phyloP scores from a whole-genome alignment of 2,888 invertebrate species.

The Heliconius charithonia region DNA sequence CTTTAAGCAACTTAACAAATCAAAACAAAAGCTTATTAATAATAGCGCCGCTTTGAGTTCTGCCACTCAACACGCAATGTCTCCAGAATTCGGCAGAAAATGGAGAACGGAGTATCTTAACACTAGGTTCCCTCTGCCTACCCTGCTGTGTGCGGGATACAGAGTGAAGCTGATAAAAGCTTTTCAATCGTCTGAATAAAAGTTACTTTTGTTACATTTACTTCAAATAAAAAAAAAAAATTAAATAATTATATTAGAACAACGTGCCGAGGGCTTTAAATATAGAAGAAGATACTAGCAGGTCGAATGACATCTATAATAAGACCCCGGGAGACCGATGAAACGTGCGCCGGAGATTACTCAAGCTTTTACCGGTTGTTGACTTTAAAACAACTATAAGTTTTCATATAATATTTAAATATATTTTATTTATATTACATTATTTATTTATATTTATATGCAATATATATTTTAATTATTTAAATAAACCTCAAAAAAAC shows the following conservation, averaged over 20 bases:
- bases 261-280: slow-evolving; percentile 71
- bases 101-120: too few species aligned
- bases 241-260: slow-evolving; percentile 39
- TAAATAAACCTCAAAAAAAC: not conserved
- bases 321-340: slow-evolving; percentile 79
- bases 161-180: too few species aligned
- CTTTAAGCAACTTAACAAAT: not conserved
- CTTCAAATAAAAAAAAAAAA: slow-evolving; percentile 4
- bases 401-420: slow-evolving; percentile 25
- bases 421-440: not conserved
- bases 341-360: slow-evolving; percentile 74
- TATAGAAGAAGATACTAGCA: slow-evolving; percentile 81
- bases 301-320: slow-evolving; percentile 83
- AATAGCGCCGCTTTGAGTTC: too few species aligned
- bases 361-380: slow-evolving; percentile 79
- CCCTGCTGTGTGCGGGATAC: too few species aligned
- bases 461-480: not conserved
- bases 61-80: too few species aligned
- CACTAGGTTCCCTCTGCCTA: too few species aligned
- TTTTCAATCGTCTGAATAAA: not conserved
- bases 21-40: not conserved
- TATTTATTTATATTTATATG: not conserved
- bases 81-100: too few species aligned
- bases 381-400: slow-evolving; percentile 60
- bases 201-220: not conserved